Conservation (phyloP, 53 echinoderm and acorn worm genomes). For the Paracentrotus lividus region DNA sequence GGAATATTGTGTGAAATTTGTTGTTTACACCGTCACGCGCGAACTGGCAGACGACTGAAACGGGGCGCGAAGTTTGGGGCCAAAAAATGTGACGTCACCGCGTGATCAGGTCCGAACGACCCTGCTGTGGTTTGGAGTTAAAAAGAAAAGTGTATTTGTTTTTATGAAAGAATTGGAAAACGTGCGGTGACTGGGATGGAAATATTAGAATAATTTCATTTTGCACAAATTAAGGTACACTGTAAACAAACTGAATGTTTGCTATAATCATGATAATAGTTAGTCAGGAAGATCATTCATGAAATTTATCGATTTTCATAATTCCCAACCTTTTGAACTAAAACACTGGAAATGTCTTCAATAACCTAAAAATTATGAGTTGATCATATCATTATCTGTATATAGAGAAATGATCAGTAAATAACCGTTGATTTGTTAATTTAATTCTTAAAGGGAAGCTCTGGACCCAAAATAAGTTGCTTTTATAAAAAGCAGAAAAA, state of each 20-base stretch:
- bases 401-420: no score
- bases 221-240: background rate
- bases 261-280: no score
- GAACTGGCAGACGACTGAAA: background rate
- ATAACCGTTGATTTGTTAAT: no score
- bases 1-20: constrained; percentile 18
- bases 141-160: background rate
- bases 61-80: constrained; percentile 22
- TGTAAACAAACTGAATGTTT: background rate
- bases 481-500: no score
- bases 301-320: no score
- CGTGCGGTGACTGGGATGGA: background rate
- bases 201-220: background rate
- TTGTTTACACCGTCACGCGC: constrained; percentile 12
- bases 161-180: background rate
- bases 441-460: no score
- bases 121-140: background rate
- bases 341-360: no score
- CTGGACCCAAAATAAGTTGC: no score
- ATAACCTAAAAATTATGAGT: no score
- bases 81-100: background rate
- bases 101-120: background rate
- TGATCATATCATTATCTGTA: no score
- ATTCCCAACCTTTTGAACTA: no score
- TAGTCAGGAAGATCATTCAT: no score